Conservation (phyloP, 2,888 invertebrate genomes). For the Malthinus seriepunctatus region DNA sequence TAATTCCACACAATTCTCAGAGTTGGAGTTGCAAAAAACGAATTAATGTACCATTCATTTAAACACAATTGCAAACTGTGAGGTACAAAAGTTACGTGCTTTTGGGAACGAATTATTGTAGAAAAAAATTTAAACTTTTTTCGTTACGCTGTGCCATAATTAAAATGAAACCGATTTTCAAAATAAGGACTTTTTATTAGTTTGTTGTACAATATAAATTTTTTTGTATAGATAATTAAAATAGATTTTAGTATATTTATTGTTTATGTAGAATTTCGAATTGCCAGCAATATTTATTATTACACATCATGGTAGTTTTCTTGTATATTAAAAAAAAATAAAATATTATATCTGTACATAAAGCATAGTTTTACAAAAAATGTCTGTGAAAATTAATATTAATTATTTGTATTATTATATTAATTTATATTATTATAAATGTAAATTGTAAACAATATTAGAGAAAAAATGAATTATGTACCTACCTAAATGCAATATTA, state of each 20-base stretch:
- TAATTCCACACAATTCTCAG: slow-evolving; percentile 48
- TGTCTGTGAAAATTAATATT: slow-evolving; percentile 31
- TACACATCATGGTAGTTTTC: slow-evolving; percentile 36
- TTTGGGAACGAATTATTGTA: slow-evolving; percentile 16
- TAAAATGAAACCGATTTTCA: slow-evolving; percentile 9
- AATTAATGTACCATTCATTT: slow-evolving; percentile 52
- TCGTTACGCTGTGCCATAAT: slow-evolving; percentile 31
- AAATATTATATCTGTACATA: slow-evolving; percentile 9
- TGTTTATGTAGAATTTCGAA: slow-evolving; percentile 15
- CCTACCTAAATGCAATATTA: slow-evolving; percentile 19
- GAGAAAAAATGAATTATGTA: slow-evolving; percentile 23
- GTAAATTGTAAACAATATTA: slow-evolving; percentile 23
- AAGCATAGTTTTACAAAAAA: background rate
- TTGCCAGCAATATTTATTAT: slow-evolving; percentile 45
- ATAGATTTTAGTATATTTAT: slow-evolving; percentile 15
- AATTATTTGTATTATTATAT: slow-evolving; percentile 20
- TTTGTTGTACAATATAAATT: too few relatives aligned
- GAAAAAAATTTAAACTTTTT: slow-evolving; percentile 7
- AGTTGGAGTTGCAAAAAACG: slow-evolving; percentile 44
- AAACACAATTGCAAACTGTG: slow-evolving; percentile 50
- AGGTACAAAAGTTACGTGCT: slow-evolving; percentile 31
- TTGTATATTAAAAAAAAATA: slow-evolving; percentile 37
- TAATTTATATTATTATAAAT: slow-evolving; percentile 25
- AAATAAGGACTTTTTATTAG: background rate
- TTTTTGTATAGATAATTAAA: too few relatives aligned